phyloP scores from a whole-genome alignment of 2,888 invertebrate genomes.

The Conops quadrifasciatus region DNA sequence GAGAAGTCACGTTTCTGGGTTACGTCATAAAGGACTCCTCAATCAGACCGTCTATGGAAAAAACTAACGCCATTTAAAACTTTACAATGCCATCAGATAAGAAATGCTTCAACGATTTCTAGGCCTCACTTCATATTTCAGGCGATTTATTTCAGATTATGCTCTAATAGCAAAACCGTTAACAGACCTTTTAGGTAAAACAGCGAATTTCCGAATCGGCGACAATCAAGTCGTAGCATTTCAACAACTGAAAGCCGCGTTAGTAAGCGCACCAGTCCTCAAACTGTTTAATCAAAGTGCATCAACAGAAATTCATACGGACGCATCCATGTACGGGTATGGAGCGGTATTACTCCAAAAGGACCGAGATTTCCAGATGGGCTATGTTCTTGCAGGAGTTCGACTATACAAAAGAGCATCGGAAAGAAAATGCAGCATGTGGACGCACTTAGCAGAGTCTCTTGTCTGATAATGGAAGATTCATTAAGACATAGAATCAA shows the following conservation, averaged over 20 bases:
- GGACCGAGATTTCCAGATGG: constrained; percentile 23
- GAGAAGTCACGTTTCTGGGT: constrained; percentile 1
- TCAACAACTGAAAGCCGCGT: constrained; percentile 20
- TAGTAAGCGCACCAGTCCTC: constrained; percentile 31
- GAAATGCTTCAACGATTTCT: constrained; percentile 16
- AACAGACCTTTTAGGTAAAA: constrained; percentile 46
- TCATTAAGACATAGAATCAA: constrained; percentile 29
- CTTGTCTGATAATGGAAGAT: constrained; percentile 19
- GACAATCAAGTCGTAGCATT: constrained; percentile 30
- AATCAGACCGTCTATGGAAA: constrained; percentile 4
- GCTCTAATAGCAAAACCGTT: constrained; percentile 37
- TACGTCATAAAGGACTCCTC: constrained; percentile 3
- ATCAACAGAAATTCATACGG: constrained; percentile 32
- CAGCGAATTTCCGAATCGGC: constrained; percentile 34
- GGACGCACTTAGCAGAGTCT: constrained; percentile 10
- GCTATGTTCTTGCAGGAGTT: constrained; percentile 31
- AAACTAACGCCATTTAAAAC: background rate
- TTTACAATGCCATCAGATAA: background rate
- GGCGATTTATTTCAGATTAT: constrained; percentile 22
- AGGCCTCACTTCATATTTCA: constrained; percentile 2
- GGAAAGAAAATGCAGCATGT: constrained; percentile 29
- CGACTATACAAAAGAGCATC: constrained; percentile 27
- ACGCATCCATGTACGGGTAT: constrained; percentile 30
- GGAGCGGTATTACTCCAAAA: constrained; percentile 24
- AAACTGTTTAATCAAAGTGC: constrained; percentile 29